Evolutionary conservation across 1,140 invertebrate species (phyloP).

Genomic region (Anastrepha ludens): DNA sequence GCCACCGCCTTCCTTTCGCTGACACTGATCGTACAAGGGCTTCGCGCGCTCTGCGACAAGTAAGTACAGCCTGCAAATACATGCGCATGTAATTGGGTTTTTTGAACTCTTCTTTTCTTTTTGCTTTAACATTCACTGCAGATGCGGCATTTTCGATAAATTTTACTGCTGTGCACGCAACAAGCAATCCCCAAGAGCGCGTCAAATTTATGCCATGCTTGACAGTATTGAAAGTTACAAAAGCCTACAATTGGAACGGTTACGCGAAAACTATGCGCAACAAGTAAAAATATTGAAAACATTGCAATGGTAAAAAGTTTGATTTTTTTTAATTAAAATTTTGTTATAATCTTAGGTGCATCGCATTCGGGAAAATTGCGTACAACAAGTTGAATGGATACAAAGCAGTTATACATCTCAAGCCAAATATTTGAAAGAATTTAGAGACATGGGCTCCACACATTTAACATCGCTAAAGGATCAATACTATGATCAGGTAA

Average conservation of each 20-base stretch:
- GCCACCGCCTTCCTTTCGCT: constrained; percentile 86
- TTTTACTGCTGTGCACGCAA: constrained; percentile 79
- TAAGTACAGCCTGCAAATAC: constrained; percentile 72
- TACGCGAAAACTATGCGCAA: constrained; percentile 92
- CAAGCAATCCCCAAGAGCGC: constrained; percentile 82
- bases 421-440: constrained; percentile 89
- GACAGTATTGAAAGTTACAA: constrained; percentile 94
- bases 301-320: neutral
- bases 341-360: constrained; percentile 78
- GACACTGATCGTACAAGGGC: constrained; percentile 85
- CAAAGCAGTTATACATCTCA: constrained; percentile 92
- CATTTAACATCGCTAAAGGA: constrained; percentile 89
- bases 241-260: constrained; percentile 88
- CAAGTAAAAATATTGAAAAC: constrained; percentile 78
- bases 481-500: constrained; percentile 91
- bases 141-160: constrained; percentile 79
- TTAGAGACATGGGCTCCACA: constrained; percentile 91
- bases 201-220: constrained; percentile 89
- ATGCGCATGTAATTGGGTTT: neutral
- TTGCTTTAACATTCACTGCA: constrained; percentile 69
- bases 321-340: neutral
- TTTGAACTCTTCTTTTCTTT: neutral
- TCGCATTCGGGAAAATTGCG: constrained; percentile 93
- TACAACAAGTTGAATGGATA: constrained; percentile 94
- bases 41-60: constrained; percentile 82